Conservation (phyloP, 2,888 invertebrate genomes). For the Acleris laterana region DNA sequence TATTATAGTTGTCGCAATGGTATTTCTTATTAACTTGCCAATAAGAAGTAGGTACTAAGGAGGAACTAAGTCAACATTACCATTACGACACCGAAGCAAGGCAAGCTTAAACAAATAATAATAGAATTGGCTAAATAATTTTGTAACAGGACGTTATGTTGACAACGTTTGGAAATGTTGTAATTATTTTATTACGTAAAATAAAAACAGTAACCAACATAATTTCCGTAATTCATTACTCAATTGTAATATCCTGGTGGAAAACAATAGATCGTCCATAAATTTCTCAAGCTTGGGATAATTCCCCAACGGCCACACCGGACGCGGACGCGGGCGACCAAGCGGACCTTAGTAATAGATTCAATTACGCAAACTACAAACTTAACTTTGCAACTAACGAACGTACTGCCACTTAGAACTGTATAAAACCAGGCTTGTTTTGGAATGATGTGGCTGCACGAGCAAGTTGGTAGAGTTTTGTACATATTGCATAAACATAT, state of each 20-base stretch:
- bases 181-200: background rate
- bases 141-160: too few species aligned
- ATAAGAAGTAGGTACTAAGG: too few species aligned
- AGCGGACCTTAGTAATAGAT: constrained; percentile 8
- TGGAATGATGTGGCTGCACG: background rate
- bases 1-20: too few species aligned
- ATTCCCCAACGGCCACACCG: background rate
- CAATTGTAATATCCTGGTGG: constrained; percentile 9
- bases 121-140: too few species aligned
- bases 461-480: constrained; percentile 4
- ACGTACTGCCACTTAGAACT: background rate
- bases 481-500: constrained; percentile 17
- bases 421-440: background rate
- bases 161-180: constrained; percentile 3
- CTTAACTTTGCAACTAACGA: background rate
- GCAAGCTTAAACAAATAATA: too few species aligned
- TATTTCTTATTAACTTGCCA: too few species aligned
- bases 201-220: background rate
- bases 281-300: constrained; percentile 7
- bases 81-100: too few species aligned
- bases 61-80: too few species aligned
- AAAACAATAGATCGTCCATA: constrained; percentile 1
- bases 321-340: background rate
- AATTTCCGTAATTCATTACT: constrained; percentile 1
- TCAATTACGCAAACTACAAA: background rate